Evolutionary conservation across 1,140 invertebrate genomes (phyloP).

Genomic region (Plodia interpunctella): DNA sequence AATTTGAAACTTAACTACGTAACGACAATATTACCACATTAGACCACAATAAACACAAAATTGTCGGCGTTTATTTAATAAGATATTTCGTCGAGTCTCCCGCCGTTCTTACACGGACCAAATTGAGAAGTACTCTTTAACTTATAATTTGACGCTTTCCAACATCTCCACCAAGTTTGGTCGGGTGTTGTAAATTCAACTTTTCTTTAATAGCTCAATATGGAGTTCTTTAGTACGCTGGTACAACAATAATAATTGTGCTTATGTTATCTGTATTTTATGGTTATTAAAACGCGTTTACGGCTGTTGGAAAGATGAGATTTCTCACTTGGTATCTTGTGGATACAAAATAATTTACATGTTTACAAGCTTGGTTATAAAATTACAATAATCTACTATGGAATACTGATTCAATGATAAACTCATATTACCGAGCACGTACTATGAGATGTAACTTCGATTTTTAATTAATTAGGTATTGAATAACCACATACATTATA

Average conservation of each 20-base stretch:
- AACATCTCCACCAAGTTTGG: slow-evolving; percentile 1
- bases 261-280: slow-evolving; percentile 5
- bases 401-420: too few species aligned
- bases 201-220: slow-evolving; percentile 14
- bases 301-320: neutral
- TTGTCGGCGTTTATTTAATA: slow-evolving; percentile 7
- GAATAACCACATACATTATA: too few species aligned
- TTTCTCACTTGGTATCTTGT: neutral
- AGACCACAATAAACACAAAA: slow-evolving; percentile 16
- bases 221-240: neutral
- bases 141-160: slow-evolving; percentile 14
- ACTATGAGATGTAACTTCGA: too few species aligned
- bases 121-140: slow-evolving; percentile 11
- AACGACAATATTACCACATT: slow-evolving; percentile 10
- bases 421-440: too few species aligned
- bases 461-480: too few species aligned
- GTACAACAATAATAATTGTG: slow-evolving; percentile 3
- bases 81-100: slow-evolving; percentile 2
- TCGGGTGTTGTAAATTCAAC: neutral
- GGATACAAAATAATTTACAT: slow-evolving; percentile 2
- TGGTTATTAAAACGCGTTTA: neutral
- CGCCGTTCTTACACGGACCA: neutral
- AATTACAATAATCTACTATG: too few species aligned
- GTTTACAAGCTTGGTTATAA: neutral
- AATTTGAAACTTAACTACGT: neutral